These are phyloP conservation scores for Parasteatoda tepidariorum DNA, from an alignment of 1,140 invertebrate genomes.

Conservation along the genomic window DNA sequence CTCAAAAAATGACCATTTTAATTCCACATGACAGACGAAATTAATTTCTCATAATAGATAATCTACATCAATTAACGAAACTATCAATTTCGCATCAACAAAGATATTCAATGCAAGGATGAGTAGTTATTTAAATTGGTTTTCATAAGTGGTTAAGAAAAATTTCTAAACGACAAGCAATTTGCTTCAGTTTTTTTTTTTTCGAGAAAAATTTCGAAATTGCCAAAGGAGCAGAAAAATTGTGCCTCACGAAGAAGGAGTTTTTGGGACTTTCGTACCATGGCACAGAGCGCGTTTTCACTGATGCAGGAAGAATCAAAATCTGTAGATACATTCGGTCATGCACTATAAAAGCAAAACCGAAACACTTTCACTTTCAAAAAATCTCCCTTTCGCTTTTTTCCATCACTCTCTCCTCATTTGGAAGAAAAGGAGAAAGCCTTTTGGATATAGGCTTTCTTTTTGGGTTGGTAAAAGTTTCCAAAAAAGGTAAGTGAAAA, in stretches of 20 bases:
- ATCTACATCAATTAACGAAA: background rate
- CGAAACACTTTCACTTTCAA: slow-evolving; percentile 35
- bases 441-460: background rate
- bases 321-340: slow-evolving; percentile 19
- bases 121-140: no score
- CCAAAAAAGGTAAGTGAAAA: background rate
- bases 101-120: no score
- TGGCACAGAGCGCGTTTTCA: slow-evolving; percentile 17
- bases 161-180: background rate
- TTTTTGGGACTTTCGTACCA: background rate
- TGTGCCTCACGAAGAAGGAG: background rate
- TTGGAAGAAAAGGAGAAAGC: background rate
- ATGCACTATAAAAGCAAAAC: slow-evolving; percentile 48
- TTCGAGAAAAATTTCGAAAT: background rate
- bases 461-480: background rate
- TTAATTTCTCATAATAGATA: background rate
- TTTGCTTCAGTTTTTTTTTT: background rate
- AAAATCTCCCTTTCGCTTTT: background rate
- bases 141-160: no score
- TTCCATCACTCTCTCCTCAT: background rate
- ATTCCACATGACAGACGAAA: no score
- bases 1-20: no score
- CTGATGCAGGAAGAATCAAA: slow-evolving; percentile 32
- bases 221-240: background rate
- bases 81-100: background rate